A percentile compares a stretch with the other conserved stretches of the same genome.
Conservation (phyloP, 2,113 vertebrate genomes). For the Globicephala melas region DNA sequence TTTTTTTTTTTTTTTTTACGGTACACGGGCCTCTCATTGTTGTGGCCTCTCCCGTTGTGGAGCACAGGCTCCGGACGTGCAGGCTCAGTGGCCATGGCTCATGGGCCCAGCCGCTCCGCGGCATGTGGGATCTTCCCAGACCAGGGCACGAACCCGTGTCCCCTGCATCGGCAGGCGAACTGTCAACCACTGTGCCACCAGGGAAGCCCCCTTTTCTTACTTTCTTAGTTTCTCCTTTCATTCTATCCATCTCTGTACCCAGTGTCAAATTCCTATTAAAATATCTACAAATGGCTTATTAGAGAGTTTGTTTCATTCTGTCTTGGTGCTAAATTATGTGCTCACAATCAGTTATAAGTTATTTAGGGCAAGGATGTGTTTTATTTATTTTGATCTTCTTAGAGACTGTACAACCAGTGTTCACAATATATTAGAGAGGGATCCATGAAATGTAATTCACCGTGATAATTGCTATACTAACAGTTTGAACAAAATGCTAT, state of each 20-base stretch:
- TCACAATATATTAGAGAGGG: background rate
- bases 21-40: too few species aligned
- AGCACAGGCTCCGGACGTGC: too few species aligned
- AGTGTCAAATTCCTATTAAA: constrained; percentile 25
- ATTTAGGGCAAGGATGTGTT: constrained; percentile 34
- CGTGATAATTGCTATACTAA: background rate
- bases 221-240: constrained; percentile 25
- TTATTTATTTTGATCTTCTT: background rate
- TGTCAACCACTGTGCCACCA: too few species aligned
- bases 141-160: too few species aligned
- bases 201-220: background rate
- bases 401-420: background rate
- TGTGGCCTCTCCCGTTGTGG: too few species aligned
- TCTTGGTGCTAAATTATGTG: background rate
- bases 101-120: too few species aligned
- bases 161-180: too few species aligned
- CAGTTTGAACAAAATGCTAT: background rate
- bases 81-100: too few species aligned
- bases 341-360: background rate
- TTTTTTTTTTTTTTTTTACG: too few species aligned
- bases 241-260: background rate
- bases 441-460: background rate
- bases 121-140: too few species aligned
- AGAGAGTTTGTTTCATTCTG: constrained; percentile 24
- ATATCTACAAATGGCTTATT: background rate